These are phyloP conservation scores for Corvus hawaiiensis DNA, from an alignment of 2,113 vertebrate species.

Conservation along the genomic window DNA sequence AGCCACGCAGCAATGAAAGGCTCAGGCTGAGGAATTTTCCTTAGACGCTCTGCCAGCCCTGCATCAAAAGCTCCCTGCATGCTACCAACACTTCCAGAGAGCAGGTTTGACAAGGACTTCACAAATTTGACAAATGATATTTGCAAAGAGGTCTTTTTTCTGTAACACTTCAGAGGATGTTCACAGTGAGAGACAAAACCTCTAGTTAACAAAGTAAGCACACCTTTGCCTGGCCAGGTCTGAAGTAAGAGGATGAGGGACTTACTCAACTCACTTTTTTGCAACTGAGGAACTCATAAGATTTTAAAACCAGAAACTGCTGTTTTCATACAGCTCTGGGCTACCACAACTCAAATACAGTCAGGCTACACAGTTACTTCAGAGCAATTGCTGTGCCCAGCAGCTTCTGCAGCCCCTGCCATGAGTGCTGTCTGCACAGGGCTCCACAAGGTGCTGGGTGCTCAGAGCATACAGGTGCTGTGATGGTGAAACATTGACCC, in stretches of 20 bases:
- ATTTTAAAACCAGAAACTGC: background rate
- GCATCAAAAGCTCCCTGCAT: background rate
- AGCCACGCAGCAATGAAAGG: slow-evolving; percentile 37
- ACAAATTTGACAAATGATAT: background rate
- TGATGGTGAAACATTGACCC: accelerated
- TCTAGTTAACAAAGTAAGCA: slow-evolving; percentile 50
- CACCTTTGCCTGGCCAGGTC: slow-evolving; percentile 57
- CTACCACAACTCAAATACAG: background rate
- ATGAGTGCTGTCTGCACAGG: background rate
- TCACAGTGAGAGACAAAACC: background rate
- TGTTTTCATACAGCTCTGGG: background rate
- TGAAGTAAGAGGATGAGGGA: slow-evolving; percentile 56
- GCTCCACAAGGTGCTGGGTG: background rate
- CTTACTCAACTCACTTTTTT: slow-evolving; percentile 49
- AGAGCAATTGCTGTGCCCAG: background rate
- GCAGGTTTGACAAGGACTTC: background rate
- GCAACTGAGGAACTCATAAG: slow-evolving; percentile 57
- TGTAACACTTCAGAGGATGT: background rate
- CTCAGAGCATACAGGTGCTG: accelerated
- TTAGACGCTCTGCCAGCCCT: slow-evolving; percentile 17
- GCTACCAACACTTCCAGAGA: background rate
- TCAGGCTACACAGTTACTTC: background rate
- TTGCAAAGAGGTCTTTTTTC: background rate
- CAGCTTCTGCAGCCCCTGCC: background rate
- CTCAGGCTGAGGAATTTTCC: slow-evolving; percentile 45